Conservation (phyloP, 2,888 invertebrate genomes). For the Poecilobothrus nobilitatus region DNA sequence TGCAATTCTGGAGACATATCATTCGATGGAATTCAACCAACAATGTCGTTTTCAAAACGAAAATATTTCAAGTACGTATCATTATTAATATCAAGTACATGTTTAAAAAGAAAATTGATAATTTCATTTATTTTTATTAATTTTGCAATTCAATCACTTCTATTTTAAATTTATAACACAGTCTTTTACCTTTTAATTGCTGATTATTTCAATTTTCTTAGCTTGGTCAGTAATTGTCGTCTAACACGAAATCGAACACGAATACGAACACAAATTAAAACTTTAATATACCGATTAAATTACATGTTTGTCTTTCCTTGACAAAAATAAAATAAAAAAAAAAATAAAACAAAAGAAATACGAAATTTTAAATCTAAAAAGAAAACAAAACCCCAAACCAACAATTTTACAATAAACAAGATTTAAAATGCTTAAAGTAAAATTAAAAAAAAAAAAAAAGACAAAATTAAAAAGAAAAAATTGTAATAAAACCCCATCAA, state of each 20-base stretch:
- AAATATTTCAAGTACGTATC: constrained; percentile 20
- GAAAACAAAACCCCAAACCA: neutral
- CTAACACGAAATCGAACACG: no score
- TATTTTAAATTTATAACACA: neutral
- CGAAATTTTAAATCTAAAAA: neutral
- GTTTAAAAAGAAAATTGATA: neutral
- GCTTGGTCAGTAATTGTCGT: neutral
- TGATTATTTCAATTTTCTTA: constrained; percentile 3
- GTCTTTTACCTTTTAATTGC: neutral
- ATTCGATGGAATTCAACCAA: constrained; percentile 88
- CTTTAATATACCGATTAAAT: neutral
- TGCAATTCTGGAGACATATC: constrained; percentile 86
- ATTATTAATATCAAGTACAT: constrained; percentile 8
- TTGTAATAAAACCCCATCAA: neutral
- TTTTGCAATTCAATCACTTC: neutral
- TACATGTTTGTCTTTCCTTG: neutral
- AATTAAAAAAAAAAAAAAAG: neutral
- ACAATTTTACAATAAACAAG: neutral
- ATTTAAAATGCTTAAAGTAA: neutral
- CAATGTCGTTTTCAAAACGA: constrained; percentile 84
- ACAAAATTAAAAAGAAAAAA: neutral
- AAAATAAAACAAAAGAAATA: neutral
- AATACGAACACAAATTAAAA: neutral
- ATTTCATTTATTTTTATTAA: neutral
- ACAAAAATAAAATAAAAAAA: neutral